A percentile compares a stretch with the other conserved stretches of the same genome.
These are phyloP conservation scores for Mizuhopecten yessoensis DNA, from an alignment of 1,140 invertebrate species.

Conservation along the genomic window DNA sequence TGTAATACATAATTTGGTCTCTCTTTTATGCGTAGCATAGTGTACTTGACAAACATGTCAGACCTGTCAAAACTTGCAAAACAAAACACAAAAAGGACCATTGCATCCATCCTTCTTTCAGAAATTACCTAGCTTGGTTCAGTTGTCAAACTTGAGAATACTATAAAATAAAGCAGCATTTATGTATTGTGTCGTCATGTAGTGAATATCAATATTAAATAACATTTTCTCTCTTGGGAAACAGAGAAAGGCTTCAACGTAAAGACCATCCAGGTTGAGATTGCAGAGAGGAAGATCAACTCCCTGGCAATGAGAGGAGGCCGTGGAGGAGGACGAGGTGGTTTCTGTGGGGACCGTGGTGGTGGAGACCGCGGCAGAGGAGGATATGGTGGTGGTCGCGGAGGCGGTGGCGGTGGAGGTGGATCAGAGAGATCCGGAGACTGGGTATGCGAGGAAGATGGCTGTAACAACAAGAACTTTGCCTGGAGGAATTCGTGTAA, in stretches of 20 bases:
- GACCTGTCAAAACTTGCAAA: too few relatives aligned
- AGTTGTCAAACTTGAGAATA: too few relatives aligned
- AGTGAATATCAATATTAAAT: too few relatives aligned
- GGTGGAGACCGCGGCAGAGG: constrained; percentile 52
- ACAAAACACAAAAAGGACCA: too few relatives aligned
- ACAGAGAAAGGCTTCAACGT: constrained; percentile 93
- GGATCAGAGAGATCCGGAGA: constrained; percentile 87
- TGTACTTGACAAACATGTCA: too few relatives aligned
- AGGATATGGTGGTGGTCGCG: constrained; percentile 66
- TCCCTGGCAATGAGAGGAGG: constrained; percentile 86
- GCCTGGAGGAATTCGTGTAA: constrained; percentile 97
- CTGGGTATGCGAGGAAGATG: constrained; percentile 92
- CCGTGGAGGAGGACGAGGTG: constrained; percentile 66
- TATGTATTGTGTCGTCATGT: too few relatives aligned
- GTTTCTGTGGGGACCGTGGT: constrained; percentile 49
- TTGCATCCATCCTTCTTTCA: too few relatives aligned
- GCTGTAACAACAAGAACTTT: constrained; percentile 97
- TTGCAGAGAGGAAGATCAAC: constrained; percentile 92
- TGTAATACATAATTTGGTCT: too few relatives aligned
- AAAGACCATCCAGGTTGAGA: constrained; percentile 93
- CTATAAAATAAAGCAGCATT: too few relatives aligned
- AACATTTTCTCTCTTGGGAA: constrained; percentile 54
- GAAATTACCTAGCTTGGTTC: too few relatives aligned
- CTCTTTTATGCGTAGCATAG: too few relatives aligned
- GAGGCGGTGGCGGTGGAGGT: constrained; percentile 65